Evolutionary conservation across 2,797 vertebrate species (phyloP), one percentile per base, ranked within the genome.

Genomic region (Remorina albescens): DNA sequence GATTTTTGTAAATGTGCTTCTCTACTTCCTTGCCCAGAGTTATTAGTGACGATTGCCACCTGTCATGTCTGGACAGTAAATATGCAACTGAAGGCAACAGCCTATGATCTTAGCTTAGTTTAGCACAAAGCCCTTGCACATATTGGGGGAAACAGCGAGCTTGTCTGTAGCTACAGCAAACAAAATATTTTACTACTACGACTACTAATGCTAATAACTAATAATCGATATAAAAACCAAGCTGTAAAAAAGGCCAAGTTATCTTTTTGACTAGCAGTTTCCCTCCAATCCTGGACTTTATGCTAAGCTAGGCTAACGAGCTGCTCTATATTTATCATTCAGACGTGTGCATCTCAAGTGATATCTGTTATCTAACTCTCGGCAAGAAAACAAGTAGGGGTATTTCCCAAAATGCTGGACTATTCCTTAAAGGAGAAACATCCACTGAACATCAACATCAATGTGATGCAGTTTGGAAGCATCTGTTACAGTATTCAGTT

Each of bases 401-500:
- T 8, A 13, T 44, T 66, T 68, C 32, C 28, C 47, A 71, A 77
- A 77, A 74, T n/a, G 36, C 32, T 19, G 18, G 44, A 71, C 57
- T 32, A 30, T 32, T 61, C 57, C 49, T 73, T 59, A 26, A 62
- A 76, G 21, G 19, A 50, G 60, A 67, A 71, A 42, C 15, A 0
- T 70, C 80, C 62, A 54, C 57, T 60, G 25, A 83, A 81, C 66
- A 36, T 62, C 12, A 44, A 60, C 50, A 80, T 70, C 41, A 69
- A 54, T 39, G 51, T 73, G 67, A 83, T 68, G 67, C 50, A 56
- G 51, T 57, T 37, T 21, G 59, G 69, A 78, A 84, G 77, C 67
- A 75, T 56, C 37, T 71, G 57, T 81, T 81, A 76, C 74, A 85
- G 72, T 69, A 80, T 68, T 86, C 56, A 72, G 82, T 68, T 89